Conservation (phyloP, 2,113 vertebrate species). For the Leptosomus discolor region DNA sequence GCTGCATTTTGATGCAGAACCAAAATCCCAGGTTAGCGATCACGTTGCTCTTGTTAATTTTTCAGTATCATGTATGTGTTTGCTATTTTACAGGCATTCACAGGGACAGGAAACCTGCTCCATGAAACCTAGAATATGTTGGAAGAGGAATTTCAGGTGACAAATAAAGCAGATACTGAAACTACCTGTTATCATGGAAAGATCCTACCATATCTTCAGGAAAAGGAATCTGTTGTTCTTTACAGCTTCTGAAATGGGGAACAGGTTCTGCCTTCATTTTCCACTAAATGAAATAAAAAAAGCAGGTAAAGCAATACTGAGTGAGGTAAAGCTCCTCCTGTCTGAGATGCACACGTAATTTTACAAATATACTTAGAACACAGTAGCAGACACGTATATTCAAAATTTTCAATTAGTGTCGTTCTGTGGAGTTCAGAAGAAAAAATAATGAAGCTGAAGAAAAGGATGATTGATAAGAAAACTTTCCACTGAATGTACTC, state of each 20-base stretch:
- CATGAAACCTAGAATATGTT: background rate
- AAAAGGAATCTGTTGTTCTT: background rate
- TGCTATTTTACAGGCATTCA: background rate
- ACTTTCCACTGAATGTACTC: conserved; percentile 20
- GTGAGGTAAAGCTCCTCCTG: background rate
- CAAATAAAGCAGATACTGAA: background rate
- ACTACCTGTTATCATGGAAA: background rate
- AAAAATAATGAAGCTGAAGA: conserved; percentile 23
- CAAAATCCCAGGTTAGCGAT: background rate
- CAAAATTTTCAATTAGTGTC: background rate
- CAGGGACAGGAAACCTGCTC: background rate
- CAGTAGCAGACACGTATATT: background rate
- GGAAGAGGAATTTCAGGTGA: background rate
- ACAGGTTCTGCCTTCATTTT: background rate
- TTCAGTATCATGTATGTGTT: background rate
- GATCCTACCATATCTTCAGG: background rate
- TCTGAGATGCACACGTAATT: background rate
- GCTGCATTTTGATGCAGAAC: background rate
- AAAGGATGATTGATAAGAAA: conserved; percentile 12
- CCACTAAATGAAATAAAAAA: background rate
- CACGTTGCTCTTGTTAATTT: background rate
- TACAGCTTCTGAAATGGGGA: background rate
- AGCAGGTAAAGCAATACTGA: background rate
- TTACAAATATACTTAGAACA: background rate
- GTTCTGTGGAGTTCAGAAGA: background rate